A percentile compares a stretch with the other conserved stretches of the same genome.
Evolutionary conservation across 2,888 invertebrate species (phyloP).

Genomic region (Hofmannophila pseudospretella): DNA sequence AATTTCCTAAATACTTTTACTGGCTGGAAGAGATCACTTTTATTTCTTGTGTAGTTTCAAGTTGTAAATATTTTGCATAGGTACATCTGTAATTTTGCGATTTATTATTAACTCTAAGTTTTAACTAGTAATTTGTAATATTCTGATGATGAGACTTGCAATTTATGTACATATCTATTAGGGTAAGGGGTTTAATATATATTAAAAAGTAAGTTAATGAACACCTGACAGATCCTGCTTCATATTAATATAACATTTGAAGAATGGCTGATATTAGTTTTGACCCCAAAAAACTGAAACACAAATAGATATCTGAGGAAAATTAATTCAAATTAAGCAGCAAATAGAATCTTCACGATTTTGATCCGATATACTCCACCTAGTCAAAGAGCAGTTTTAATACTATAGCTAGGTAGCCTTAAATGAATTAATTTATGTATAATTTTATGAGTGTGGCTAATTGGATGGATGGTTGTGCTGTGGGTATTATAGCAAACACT

Average conservation of each 20-base stretch:
- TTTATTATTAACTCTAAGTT: conserved; percentile 65
- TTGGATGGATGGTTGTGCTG: conserved; percentile 55
- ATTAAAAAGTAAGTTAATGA: conserved; percentile 20
- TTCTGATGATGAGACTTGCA: conserved; percentile 69
- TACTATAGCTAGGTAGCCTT: conserved; percentile 57
- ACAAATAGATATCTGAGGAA: too few species aligned
- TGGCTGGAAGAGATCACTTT: neutral
- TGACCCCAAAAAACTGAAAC: too few species aligned
- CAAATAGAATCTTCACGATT: too few species aligned
- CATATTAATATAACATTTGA: conserved; percentile 16
- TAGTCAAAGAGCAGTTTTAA: conserved; percentile 72
- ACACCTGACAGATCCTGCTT: conserved; percentile 19
- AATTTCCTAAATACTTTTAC: conserved; percentile 4
- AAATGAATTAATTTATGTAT: conserved; percentile 50
- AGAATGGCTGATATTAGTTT: too few species aligned
- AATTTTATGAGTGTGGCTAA: conserved; percentile 53
- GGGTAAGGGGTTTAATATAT: conserved; percentile 55
- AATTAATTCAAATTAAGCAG: too few species aligned
- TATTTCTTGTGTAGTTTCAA: conserved; percentile 30
- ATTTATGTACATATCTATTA: conserved; percentile 75
- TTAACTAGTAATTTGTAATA: conserved; percentile 48
- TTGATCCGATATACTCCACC: conserved; percentile 55
- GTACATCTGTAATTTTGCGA: conserved; percentile 64
- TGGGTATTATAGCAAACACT: conserved; percentile 36
- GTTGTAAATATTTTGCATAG: conserved; percentile 73